phyloP scores from a whole-genome alignment of 2,888 invertebrate species.

The Polydrusus tereticollis region DNA sequence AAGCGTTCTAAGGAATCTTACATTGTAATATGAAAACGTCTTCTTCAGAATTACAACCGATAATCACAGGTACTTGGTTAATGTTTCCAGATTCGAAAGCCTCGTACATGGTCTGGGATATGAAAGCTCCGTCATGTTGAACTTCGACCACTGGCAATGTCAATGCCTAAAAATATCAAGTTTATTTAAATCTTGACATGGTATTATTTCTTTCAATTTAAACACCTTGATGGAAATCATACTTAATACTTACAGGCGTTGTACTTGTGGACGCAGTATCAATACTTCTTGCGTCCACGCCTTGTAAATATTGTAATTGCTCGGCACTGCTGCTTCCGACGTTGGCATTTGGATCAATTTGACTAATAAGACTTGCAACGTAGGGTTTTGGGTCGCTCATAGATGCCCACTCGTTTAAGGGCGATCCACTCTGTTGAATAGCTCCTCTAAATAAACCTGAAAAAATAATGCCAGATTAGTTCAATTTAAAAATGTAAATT shows the following conservation, averaged over 20 bases:
- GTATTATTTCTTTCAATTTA: too few relatives aligned
- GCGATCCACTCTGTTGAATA: constrained; percentile 53
- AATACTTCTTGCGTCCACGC: constrained; percentile 49
- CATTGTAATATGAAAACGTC: constrained; percentile 43
- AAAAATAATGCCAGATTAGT: not conserved
- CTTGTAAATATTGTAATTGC: constrained; percentile 50
- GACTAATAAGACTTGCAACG: constrained; percentile 45
- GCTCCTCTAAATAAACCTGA: constrained; percentile 52
- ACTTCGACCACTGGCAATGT: constrained; percentile 52
- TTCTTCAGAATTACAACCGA: constrained; percentile 54
- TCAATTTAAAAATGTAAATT: not conserved
- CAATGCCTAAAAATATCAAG: constrained; percentile 24
- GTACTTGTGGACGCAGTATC: constrained; percentile 47
- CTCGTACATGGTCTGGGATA: constrained; percentile 50
- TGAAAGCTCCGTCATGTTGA: constrained; percentile 50
- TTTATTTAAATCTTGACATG: too few relatives aligned
- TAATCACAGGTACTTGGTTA: constrained; percentile 49
- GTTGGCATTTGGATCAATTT: constrained; percentile 42
- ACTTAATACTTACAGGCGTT: constrained; percentile 33
- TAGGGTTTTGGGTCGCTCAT: constrained; percentile 48
- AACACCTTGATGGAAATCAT: too few relatives aligned
- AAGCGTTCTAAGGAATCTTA: constrained; percentile 13
- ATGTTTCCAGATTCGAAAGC: constrained; percentile 47
- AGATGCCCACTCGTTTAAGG: constrained; percentile 52
- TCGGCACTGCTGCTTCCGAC: constrained; percentile 35